Evolutionary conservation across 1,140 invertebrate species (phyloP), one percentile per base, ranked within the genome.

Genomic region (Pachypsylla venusta): DNA sequence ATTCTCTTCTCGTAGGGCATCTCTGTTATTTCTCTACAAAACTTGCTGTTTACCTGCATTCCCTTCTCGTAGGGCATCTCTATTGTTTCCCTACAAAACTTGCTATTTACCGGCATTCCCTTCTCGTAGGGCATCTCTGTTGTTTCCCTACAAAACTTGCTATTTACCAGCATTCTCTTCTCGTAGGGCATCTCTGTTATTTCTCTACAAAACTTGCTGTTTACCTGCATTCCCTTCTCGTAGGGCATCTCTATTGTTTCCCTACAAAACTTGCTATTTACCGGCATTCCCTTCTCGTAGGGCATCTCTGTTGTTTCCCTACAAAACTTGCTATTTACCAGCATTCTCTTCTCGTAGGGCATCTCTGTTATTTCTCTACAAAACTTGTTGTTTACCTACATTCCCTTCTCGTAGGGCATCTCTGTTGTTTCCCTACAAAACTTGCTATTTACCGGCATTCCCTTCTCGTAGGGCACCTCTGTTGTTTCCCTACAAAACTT

Each of bases 371-470:
- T 35, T 35, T 35, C 30, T 10, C 7, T 7, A n/a, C n/a, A 10
- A 10, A 35, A 10, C 7, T 7, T 35, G 30, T 35, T 35, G 30
- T 35, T 35, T 35, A 10, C 7, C 67, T 78, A 76, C 64, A 78
- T 79, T 42, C 93, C 94, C 68, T 93, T 92, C 39, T 92, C 84
- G 68, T 60, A n/a, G n/a, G n/a, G n/a, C n/a, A 98, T 92, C 75
- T 98, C 94, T 68, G 98, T 94, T n/a, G 94, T 95, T 71, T 98
- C 94, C 63, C 95, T 80, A 24, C 93, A 96, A 75, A 98, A 95
- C n/a, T n/a, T n/a, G n/a, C n/a, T n/a, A n/a, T n/a, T n/a, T n/a
- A n/a, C n/a, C n/a, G n/a, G n/a, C n/a, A n/a, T n/a, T 35, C 30
- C 10, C 16, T 12, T 35, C 30, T 35, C 10, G 16, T 35, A 35